Conservation (phyloP, 2,888 invertebrate genomes). For the Nomada ruficornis region DNA sequence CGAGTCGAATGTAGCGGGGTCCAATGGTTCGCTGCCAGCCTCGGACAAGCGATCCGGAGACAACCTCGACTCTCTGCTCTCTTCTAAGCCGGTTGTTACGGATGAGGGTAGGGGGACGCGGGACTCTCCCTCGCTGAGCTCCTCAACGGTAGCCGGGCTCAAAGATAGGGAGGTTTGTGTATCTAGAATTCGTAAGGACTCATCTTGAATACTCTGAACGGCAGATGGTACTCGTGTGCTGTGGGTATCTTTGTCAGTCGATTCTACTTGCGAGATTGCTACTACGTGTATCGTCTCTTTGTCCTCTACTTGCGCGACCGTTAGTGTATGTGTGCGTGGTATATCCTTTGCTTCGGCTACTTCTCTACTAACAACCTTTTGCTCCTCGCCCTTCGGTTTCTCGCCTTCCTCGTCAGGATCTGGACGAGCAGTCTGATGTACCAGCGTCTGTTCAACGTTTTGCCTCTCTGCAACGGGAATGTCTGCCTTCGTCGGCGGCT, state of each 20-base stretch:
- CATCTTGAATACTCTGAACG: conserved; percentile 54
- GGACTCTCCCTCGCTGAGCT: conserved; percentile 38
- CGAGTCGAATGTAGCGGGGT: conserved; percentile 10
- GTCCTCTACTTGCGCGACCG: conserved; percentile 54
- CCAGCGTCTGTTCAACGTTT: conserved; percentile 3
- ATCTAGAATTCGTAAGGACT: conserved; percentile 68
- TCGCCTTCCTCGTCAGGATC: conserved; percentile 27
- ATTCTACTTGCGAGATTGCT: conserved; percentile 59
- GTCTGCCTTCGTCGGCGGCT: conserved; percentile 43
- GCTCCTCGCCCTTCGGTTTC: conserved; percentile 40
- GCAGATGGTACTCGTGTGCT: conserved; percentile 40
- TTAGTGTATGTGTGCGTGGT: conserved; percentile 50
- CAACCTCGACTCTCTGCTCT: conserved; percentile 37
- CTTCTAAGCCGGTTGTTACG: conserved; percentile 18
- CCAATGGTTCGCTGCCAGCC: not conserved
- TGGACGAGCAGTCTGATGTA: not conserved
- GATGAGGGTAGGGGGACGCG: conserved; percentile 39
- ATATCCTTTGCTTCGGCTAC: conserved; percentile 47
- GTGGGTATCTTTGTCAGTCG: conserved; percentile 44
- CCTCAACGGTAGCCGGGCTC: conserved; percentile 50
- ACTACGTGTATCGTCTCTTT: conserved; percentile 53
- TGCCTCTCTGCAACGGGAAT: conserved; percentile 48
- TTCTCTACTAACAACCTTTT: conserved; percentile 69
- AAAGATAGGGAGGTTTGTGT: conserved; percentile 63
- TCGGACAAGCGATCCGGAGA: conserved; percentile 39